Percentiles rank a stretch among this genome's conserved stretches.
phyloP scores from a whole-genome alignment of 2,797 vertebrate genomes.

The Spea hammondii region DNA sequence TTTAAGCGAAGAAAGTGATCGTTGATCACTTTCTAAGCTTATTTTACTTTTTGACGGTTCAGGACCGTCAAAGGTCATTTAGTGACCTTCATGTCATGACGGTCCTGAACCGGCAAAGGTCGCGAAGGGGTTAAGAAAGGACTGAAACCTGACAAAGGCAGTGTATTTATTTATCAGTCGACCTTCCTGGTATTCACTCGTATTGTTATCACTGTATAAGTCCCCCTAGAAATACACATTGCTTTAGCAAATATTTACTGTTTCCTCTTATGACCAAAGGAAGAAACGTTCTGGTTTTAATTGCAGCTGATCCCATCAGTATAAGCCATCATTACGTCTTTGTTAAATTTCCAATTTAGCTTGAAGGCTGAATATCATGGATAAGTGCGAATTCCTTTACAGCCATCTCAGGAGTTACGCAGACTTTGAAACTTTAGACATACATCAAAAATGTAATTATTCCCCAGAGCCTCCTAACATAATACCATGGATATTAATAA shows the following conservation, averaged over 20 bases:
- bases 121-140: too few species aligned
- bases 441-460: constrained; percentile 45
- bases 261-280: constrained; percentile 51
- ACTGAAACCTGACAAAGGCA: too few species aligned
- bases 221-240: constrained; percentile 46
- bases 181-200: not conserved
- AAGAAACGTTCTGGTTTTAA: constrained; percentile 47
- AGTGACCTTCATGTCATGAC: too few species aligned
- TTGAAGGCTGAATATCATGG: constrained; percentile 44
- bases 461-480: constrained; percentile 34
- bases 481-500: constrained; percentile 48
- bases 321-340: constrained; percentile 49
- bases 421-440: constrained; percentile 45
- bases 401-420: constrained; percentile 43
- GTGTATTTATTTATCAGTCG: not conserved
- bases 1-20: too few species aligned
- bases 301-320: constrained; percentile 45
- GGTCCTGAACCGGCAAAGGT: too few species aligned
- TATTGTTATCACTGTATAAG: constrained; percentile 41
- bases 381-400: constrained; percentile 49
- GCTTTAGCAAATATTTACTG: constrained; percentile 51
- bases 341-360: constrained; percentile 48
- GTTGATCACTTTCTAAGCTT: too few species aligned
- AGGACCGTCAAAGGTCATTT: too few species aligned
- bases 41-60: too few species aligned